Base-by-base conservation (phyloP, 2,888 invertebrate species). In the Yponomeuta evonymella region DNA sequence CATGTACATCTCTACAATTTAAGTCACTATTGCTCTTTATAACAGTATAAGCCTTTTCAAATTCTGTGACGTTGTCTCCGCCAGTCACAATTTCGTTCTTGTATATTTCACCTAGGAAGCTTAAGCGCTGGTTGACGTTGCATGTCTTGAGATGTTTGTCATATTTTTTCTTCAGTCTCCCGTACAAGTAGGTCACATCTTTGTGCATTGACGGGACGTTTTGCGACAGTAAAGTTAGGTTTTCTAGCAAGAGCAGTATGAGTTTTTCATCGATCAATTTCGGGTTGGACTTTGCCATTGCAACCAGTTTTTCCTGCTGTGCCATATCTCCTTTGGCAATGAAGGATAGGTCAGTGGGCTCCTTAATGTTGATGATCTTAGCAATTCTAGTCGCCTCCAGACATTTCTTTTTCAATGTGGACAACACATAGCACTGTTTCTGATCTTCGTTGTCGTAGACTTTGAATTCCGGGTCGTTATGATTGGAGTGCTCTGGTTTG, bases 251-350 rank as follows among this genome's bases (percentile, higher is more conserved):
- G n/a, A 86, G 74, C 1, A 89, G 71, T 67, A 90, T 86, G 71
- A 88, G 88, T 72, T 83, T 83, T 71, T 90, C 89, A 63, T 90
- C 86, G 4, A 90, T 85, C 9, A 81, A 77, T 72, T 78, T 81
- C 0, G 85, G 82, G 23, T 58, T 58, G 2, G 51, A 58, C 12
- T 58, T 58, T 3, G 51, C 51, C 12, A 58, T 58, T 15, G 51
- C 51, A 15, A 58, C 51, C 15, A 58, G 12, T 58, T 58, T 12
- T 58, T 58, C 51, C 12, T 58, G 51, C 1, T 58, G 12, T 15
- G 8, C 51, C 51, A 58, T 15, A 15, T 58, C 51, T 12, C 51
- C 51, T 58, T 58, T 58, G 15, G 51, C 15, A 15, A 58, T 8
- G 15, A 15, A 58, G 15, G 51, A 15, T 15, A 58, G 4, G 15